A percentile compares a stretch with the other conserved stretches of the same genome.
Conservation (phyloP, 2,888 invertebrate species). For the Euclidia mi region DNA sequence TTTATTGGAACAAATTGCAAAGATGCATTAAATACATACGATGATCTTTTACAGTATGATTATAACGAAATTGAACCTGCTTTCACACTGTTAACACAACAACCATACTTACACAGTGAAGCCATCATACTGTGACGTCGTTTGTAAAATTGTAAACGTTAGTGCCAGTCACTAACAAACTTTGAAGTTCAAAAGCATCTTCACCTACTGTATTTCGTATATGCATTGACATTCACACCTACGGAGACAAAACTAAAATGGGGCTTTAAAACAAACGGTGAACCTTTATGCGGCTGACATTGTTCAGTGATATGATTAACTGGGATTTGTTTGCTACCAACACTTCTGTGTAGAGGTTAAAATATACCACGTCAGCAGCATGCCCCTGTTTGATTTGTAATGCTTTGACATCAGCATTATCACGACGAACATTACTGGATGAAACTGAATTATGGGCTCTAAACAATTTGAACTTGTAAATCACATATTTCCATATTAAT, state of each 20-base stretch:
- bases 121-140: too few relatives aligned
- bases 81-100: too few relatives aligned
- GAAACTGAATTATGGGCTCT: background rate
- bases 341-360: constrained; percentile 16
- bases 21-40: too few relatives aligned
- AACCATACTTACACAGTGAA: too few relatives aligned
- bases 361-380: constrained; percentile 18
- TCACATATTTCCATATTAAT: too few relatives aligned
- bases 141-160: background rate
- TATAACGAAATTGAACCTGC: too few relatives aligned
- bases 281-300: constrained; percentile 41
- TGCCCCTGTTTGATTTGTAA: constrained; percentile 17
- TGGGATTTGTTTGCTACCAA: constrained; percentile 35
- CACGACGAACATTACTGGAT: background rate
- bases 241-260: constrained; percentile 54
- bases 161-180: too few relatives aligned
- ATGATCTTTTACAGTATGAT: too few relatives aligned
- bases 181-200: constrained; percentile 14
- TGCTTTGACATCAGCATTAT: constrained; percentile 7
- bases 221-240: constrained; percentile 16
- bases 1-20: too few relatives aligned
- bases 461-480: too few relatives aligned
- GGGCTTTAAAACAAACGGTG: constrained; percentile 50
- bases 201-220: constrained; percentile 23
- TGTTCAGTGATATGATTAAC: constrained; percentile 43